Conservation (phyloP, 2,797 vertebrate species). For the Pelochelys cantorii region DNA sequence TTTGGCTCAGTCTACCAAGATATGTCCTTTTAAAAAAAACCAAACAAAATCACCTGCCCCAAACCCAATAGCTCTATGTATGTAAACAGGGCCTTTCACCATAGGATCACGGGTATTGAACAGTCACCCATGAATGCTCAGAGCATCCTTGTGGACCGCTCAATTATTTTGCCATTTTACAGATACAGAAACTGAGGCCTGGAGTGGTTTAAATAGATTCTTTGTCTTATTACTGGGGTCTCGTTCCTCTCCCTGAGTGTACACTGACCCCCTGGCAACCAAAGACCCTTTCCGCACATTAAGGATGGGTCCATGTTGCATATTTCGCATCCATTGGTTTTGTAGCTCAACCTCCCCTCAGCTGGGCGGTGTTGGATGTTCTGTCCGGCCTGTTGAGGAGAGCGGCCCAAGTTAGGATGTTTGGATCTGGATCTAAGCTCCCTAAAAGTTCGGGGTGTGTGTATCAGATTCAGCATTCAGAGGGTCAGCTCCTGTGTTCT, state of each 20-base stretch:
- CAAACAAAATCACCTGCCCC: not conserved
- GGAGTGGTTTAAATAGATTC: not conserved
- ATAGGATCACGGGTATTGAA: not conserved
- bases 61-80: not conserved
- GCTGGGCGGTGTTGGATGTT: not conserved
- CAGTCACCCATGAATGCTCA: not conserved
- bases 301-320: fast-evolving
- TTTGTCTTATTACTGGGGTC: not conserved
- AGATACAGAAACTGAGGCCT: not conserved
- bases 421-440: not conserved
- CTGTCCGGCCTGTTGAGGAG: not conserved
- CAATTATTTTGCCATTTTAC: not conserved
- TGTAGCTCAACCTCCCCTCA: not conserved
- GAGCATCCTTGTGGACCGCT: not conserved
- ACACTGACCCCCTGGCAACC: not conserved
- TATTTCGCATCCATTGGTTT: not conserved
- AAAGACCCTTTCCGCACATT: not conserved
- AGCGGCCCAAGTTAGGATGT: not conserved
- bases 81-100: not conserved
- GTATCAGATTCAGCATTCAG: too few relatives aligned
- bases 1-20: not conserved
- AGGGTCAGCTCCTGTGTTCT: not conserved
- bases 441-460: not conserved
- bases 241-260: not conserved
- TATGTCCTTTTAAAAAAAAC: not conserved